These are phyloP conservation scores for Cladorhizidae sp. DNA, from an alignment of 37 sponge, comb jelly and placozoan genomes.

Conservation along the genomic window DNA sequence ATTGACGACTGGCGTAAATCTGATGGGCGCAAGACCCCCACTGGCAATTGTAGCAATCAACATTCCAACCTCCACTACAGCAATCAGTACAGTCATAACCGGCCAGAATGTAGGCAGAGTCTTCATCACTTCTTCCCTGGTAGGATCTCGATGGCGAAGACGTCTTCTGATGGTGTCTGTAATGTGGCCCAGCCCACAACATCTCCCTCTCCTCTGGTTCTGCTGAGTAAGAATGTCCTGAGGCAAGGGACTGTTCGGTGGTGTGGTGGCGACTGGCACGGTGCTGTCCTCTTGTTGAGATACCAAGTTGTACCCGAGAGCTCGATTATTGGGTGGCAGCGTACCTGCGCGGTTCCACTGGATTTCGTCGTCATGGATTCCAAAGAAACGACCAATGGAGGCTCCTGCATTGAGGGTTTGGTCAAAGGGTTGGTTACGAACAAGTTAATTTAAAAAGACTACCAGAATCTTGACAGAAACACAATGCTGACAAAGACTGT, in stretches of 20 bases:
- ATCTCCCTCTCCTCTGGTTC: neutral
- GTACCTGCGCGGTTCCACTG: constrained; percentile 36
- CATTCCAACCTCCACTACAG: constrained; percentile 54
- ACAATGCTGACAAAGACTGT: no score
- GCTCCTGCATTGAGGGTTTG: constrained; percentile 17
- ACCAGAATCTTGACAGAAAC: no score
- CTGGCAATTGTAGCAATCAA: constrained; percentile 39
- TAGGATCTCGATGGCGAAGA: constrained; percentile 6
- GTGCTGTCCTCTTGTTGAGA: constrained; percentile 7
- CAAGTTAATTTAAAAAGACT: no score
- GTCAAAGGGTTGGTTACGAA: no score
- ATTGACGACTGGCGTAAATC: constrained; percentile 33
- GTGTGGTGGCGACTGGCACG: neutral
- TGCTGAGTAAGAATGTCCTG: neutral
- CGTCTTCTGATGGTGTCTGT: constrained; percentile 12
- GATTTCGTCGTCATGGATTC: constrained; percentile 21
- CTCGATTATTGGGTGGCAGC: constrained; percentile 14
- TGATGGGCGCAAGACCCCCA: constrained; percentile 45
- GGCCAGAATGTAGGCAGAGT: constrained; percentile 89
- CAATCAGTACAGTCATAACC: constrained; percentile 72
- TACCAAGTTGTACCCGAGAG: constrained; percentile 6
- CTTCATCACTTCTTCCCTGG: constrained; percentile 51
- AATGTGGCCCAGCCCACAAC: neutral
- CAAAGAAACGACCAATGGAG: constrained; percentile 34
- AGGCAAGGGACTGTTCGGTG: neutral